Percentiles rank a stretch among this genome's conserved stretches.
phyloP scores from a whole-genome alignment of 2,888 invertebrate genomes.

The Apodemia mormo region DNA sequence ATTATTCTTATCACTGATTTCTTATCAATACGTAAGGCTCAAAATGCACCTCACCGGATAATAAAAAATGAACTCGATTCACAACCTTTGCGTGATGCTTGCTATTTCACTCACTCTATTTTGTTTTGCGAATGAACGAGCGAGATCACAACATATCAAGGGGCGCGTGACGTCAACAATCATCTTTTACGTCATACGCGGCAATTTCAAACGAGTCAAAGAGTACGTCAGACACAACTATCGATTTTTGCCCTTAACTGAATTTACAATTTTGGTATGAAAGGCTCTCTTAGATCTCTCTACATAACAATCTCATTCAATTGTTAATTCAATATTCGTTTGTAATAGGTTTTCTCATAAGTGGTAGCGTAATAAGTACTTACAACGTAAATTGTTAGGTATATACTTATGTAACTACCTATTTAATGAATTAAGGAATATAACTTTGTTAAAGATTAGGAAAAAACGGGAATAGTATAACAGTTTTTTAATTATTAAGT shows the following conservation, averaged over 20 bases:
- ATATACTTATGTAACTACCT: too few species aligned
- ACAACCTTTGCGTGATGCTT: constrained; percentile 64
- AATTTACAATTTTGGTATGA: constrained; percentile 30
- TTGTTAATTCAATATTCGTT: too few species aligned
- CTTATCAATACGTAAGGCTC: constrained; percentile 59
- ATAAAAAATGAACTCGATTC: constrained; percentile 71
- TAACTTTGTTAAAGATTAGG: too few species aligned
- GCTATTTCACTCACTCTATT: constrained; percentile 56
- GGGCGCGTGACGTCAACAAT: constrained; percentile 64
- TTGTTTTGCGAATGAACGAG: constrained; percentile 51
- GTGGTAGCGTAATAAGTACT: too few species aligned
- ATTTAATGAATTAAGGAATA: too few species aligned
- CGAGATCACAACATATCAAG: constrained; percentile 46
- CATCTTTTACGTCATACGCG: constrained; percentile 74
- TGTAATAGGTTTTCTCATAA: too few species aligned
- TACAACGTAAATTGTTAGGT: too few species aligned
- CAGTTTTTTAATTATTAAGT: too few species aligned
- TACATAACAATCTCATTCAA: background rate
- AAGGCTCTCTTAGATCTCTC: background rate
- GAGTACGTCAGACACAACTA: constrained; percentile 65
- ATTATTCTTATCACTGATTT: constrained; percentile 56
- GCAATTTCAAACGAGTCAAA: constrained; percentile 72
- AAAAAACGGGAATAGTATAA: too few species aligned
- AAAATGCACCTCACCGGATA: constrained; percentile 59
- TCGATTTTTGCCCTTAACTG: constrained; percentile 54